Percentiles rank a stretch among this genome's conserved stretches.
Evolutionary conservation across 2,888 invertebrate species (phyloP).

Genomic region (Ceriagrion tenellum): DNA sequence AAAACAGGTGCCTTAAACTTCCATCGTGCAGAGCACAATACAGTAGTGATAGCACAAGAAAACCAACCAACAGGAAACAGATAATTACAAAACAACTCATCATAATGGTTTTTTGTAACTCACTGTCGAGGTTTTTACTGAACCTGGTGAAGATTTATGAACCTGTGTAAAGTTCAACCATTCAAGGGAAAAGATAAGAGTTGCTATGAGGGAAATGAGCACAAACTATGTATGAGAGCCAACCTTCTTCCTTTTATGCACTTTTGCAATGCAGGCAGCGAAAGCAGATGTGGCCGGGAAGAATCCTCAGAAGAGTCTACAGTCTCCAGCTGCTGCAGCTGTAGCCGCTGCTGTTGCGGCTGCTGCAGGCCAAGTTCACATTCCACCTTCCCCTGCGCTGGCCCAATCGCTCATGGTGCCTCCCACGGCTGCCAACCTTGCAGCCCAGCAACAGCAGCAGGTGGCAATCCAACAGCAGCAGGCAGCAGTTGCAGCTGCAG

Average conservation of each 20-base stretch:
- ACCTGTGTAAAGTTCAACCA: background rate
- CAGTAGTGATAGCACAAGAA: too few species aligned
- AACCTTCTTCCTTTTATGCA: background rate
- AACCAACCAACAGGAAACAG: too few species aligned
- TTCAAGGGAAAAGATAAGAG: background rate
- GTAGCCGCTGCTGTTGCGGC: slow-evolving; percentile 49
- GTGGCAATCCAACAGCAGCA: slow-evolving; percentile 42
- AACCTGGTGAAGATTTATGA: background rate
- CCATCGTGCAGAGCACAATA: too few species aligned
- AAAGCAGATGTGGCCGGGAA: slow-evolving; percentile 59
- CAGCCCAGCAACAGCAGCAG: slow-evolving; percentile 41
- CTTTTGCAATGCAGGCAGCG: slow-evolving; percentile 23
- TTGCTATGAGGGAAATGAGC: too few species aligned
- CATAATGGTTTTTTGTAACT: background rate
- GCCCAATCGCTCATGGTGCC: slow-evolving; percentile 51
- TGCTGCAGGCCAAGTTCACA: slow-evolving; percentile 41
- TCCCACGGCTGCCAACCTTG: slow-evolving; percentile 46
- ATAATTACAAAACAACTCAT: too few species aligned
- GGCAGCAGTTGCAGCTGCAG: slow-evolving; percentile 35
- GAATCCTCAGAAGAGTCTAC: slow-evolving; percentile 29
- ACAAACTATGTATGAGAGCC: too few species aligned
- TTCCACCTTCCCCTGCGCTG: slow-evolving; percentile 27
- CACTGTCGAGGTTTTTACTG: background rate
- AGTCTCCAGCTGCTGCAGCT: slow-evolving; percentile 59
- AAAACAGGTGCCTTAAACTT: too few species aligned